Conservation (phyloP, 1,140 invertebrate genomes). For the Arctopsyche grandis region DNA sequence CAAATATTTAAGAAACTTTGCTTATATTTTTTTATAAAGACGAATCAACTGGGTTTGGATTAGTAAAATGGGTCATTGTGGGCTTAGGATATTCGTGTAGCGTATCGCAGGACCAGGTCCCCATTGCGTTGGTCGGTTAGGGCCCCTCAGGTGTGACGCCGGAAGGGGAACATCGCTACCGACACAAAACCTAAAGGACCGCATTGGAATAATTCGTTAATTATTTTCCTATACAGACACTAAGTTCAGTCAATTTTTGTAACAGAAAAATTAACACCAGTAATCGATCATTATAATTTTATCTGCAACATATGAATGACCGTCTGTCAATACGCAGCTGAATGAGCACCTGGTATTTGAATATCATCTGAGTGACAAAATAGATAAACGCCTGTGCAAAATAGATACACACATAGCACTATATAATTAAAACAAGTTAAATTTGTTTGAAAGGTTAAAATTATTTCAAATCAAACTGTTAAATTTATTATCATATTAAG, state of each 20-base stretch:
- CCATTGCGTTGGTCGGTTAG: constrained; percentile 45
- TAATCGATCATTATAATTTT: no score
- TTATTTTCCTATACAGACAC: not conserved
- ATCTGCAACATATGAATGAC: no score
- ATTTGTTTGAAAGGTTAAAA: no score
- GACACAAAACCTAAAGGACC: constrained; percentile 8
- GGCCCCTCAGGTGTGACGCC: constrained; percentile 54
- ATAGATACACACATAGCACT: no score
- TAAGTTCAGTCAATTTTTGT: not conserved
- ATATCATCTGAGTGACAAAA: no score
- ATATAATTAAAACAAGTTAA: no score
- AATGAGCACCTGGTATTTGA: no score
- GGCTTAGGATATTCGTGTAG: constrained; percentile 1
- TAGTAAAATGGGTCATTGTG: constrained; percentile 23
- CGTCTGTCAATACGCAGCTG: no score
- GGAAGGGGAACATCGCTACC: constrained; percentile 48
- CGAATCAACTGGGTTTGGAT: not conserved
- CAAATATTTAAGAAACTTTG: no score
- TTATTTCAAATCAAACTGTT: no score
- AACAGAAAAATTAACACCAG: not conserved
- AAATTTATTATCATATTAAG: no score
- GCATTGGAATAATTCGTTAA: constrained; percentile 12
- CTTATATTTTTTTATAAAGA: not conserved
- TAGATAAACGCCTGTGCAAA: not conserved
- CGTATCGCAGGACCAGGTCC: constrained; percentile 30